Evolutionary conservation across 2,888 invertebrate genomes (phyloP).

Genomic region (Tenthredo amoena): DNA sequence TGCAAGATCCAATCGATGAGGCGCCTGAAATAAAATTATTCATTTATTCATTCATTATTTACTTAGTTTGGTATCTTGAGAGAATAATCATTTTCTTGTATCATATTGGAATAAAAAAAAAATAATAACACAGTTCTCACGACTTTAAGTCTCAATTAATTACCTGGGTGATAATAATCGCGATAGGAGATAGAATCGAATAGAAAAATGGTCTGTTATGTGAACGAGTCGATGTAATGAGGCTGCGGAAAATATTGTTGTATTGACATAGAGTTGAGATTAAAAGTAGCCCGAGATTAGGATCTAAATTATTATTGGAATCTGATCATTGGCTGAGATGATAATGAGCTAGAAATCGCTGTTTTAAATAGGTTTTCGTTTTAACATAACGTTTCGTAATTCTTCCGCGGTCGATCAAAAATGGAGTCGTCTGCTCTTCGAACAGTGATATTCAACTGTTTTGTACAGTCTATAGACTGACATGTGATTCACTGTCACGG

Average conservation of each 20-base stretch:
- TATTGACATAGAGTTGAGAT: background rate
- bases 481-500: background rate
- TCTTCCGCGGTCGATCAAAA: background rate
- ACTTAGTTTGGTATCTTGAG: background rate
- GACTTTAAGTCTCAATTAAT: background rate
- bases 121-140: background rate
- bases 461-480: background rate
- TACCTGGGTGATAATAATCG: background rate
- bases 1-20: constrained; percentile 62
- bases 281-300: background rate
- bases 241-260: background rate
- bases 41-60: background rate
- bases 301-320: background rate
- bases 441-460: constrained; percentile 11
- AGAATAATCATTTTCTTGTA: background rate
- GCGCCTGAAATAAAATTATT: constrained; percentile 59
- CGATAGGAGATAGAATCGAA: background rate
- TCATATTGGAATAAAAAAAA: background rate
- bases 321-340: background rate
- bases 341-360: background rate
- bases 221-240: background rate
- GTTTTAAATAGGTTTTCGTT: background rate
- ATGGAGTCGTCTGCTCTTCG: constrained; percentile 50
- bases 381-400: constrained; percentile 30
- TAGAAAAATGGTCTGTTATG: constrained; percentile 6